Conservation (phyloP, 2,113 vertebrate species). For the Plecturocebus donacophilus region DNA sequence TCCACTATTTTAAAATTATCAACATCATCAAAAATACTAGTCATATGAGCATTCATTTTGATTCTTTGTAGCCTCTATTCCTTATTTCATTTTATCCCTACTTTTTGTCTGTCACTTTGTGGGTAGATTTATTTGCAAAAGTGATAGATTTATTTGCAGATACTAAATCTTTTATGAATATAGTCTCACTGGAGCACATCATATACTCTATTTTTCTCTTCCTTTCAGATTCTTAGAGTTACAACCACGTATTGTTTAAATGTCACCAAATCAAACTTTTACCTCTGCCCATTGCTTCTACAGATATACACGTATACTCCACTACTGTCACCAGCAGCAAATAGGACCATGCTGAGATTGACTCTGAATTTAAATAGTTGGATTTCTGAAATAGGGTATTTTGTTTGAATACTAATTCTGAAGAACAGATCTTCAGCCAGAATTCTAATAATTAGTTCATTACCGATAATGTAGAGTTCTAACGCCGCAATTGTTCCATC, state of each 20-base stretch:
- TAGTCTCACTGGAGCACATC: background rate
- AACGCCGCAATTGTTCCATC: background rate
- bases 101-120: background rate
- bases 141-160: conserved; percentile 1
- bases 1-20: background rate
- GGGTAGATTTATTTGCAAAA: conserved; percentile 3
- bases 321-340: background rate
- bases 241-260: conserved; percentile 22
- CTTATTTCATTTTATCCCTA: background rate
- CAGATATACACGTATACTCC: background rate
- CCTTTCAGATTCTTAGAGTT: background rate
- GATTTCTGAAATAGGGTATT: background rate
- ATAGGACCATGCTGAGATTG: background rate
- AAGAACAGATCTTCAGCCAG: background rate
- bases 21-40: background rate
- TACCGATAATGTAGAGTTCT: background rate
- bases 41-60: background rate
- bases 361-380: background rate
- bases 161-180: conserved; percentile 14
- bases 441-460: background rate
- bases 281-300: background rate
- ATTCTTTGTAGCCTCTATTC: background rate
- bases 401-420: background rate
- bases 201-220: background rate
- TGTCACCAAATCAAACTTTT: background rate